Evolutionary conservation across 2,888 invertebrate genomes (phyloP).

Genomic region (Schrankia costaestrigalis): DNA sequence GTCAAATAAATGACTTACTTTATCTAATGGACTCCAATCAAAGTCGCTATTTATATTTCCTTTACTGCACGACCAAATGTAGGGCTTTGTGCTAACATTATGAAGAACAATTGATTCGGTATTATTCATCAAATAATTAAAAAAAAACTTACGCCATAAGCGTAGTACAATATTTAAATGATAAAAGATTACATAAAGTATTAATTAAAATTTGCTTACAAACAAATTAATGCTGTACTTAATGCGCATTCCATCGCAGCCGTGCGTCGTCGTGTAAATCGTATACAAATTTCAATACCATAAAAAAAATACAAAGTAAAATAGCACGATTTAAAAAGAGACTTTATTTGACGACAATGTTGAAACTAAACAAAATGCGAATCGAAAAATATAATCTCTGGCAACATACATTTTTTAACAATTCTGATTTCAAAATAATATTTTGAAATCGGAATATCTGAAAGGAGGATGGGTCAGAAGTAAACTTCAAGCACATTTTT

Average conservation of each 20-base stretch:
- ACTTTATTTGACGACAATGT: conserved; percentile 54
- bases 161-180: too few relatives aligned
- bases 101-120: too few relatives aligned
- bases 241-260: conserved; percentile 39
- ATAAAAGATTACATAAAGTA: too few relatives aligned
- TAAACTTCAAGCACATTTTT: too few relatives aligned
- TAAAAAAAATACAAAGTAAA: conserved; percentile 17
- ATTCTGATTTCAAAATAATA: conserved; percentile 53
- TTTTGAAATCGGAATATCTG: conserved; percentile 8
- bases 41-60: too few relatives aligned
- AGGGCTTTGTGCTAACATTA: conserved; percentile 22
- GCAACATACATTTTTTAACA: conserved; percentile 67
- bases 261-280: conserved; percentile 18
- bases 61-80: too few relatives aligned
- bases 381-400: conserved; percentile 78
- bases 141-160: too few relatives aligned
- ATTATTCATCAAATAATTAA: too few relatives aligned
- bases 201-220: conserved; percentile 45
- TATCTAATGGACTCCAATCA: conserved; percentile 12
- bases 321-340: conserved; percentile 15
- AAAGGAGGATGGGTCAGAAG: too few relatives aligned
- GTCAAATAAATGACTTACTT: conserved; percentile 4
- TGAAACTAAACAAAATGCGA: conserved; percentile 55
- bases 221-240: conserved; percentile 66
- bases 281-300: conserved; percentile 21